These are phyloP conservation scores for Caenorhabditis sp. DNA, from an alignment of 2,888 invertebrate species.

Conservation along the genomic window DNA sequence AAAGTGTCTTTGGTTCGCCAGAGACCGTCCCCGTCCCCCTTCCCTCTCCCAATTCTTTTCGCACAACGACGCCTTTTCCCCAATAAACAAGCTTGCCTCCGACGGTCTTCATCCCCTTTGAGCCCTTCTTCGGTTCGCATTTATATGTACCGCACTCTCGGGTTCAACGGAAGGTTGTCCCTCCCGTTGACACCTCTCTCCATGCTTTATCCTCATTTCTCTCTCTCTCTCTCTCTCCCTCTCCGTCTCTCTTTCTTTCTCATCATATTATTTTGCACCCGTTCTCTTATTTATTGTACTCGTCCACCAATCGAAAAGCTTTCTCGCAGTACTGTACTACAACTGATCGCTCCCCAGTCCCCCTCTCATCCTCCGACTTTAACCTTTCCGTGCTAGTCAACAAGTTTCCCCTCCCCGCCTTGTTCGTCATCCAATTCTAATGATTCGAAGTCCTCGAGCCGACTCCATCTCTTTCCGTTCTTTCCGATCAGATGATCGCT, in stretches of 20 bases:
- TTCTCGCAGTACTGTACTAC: neutral
- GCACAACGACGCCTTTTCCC: constrained; percentile 30
- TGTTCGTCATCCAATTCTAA: constrained; percentile 3
- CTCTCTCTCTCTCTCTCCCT: neutral
- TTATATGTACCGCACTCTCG: neutral
- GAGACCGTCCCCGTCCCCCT: neutral
- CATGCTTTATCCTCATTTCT: neutral
- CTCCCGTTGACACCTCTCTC: neutral
- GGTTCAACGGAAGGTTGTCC: constrained; percentile 1
- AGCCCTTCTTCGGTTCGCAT: constrained; percentile 9
- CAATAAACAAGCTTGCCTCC: constrained; percentile 47
- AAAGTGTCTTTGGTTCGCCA: constrained; percentile 7
- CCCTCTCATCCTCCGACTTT: neutral
- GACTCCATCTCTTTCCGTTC: neutral
- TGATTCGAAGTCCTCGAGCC: neutral
- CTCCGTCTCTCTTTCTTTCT: neutral
- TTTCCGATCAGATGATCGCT: neutral
- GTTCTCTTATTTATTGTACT: neutral
- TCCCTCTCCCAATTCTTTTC: neutral
- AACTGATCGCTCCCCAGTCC: neutral
- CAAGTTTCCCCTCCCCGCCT: constrained; percentile 2
- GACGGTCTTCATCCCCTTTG: constrained; percentile 3
- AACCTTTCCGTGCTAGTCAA: constrained; percentile 3
- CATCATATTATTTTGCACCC: neutral
- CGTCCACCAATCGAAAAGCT: neutral